phyloP scores from a whole-genome alignment of 2,888 invertebrate genomes.

The Diplolepis rosae region DNA sequence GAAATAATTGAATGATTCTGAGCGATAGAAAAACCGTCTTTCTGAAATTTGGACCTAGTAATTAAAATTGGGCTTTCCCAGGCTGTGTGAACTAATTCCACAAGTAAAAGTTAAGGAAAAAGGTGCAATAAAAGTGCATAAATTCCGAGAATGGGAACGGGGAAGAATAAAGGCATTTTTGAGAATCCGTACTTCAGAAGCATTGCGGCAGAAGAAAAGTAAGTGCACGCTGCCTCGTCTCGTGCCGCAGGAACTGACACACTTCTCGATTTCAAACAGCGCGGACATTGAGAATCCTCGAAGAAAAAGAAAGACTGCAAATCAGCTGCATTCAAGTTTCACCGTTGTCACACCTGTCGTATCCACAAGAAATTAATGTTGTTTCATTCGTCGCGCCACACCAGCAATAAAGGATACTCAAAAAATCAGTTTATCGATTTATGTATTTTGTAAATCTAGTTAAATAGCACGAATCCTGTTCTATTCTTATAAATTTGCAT shows the following conservation, averaged over 20 bases:
- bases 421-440: conserved; percentile 1
- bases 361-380: conserved; percentile 40
- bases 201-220: conserved; percentile 14
- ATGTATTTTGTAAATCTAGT: not conserved
- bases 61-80: too few species aligned
- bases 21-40: too few species aligned
- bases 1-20: too few species aligned
- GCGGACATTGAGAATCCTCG: conserved; percentile 13
- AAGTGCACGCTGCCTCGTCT: not conserved
- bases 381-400: conserved; percentile 34
- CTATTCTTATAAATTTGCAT: not conserved
- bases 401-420: conserved; percentile 1
- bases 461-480: not conserved
- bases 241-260: conserved; percentile 38
- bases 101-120: conserved; percentile 11
- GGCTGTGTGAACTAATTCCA: not conserved
- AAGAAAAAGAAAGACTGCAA: conserved; percentile 45
- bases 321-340: conserved; percentile 46
- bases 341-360: conserved; percentile 49
- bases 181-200: not conserved
- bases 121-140: not conserved
- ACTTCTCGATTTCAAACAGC: conserved; percentile 36
- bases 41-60: too few species aligned
- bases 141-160: not conserved
- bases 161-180: conserved; percentile 10